Evolutionary conservation across 2,797 vertebrate genomes (phyloP), one percentile per base, ranked within the genome.

Genomic region (Brachyalestes nurse): DNA sequence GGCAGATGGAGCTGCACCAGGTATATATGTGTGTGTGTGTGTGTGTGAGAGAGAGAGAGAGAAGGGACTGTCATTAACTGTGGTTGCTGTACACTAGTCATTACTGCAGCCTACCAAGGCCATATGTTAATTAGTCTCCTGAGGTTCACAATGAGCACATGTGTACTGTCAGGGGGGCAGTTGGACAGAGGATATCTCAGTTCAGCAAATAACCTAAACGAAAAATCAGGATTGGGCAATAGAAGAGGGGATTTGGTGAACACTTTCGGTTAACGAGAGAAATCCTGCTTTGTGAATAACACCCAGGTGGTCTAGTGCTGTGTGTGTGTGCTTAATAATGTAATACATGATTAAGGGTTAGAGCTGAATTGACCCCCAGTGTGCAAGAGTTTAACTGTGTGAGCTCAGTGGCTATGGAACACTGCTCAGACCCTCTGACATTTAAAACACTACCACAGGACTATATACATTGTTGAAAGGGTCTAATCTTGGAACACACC

Each of bases 11-110:
- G 70, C 64, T 87, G 76, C 60, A 21, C 64, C 86, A 91, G 93
- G 93, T 94, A 88, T 89, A 93, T 91, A 67, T 77, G 57, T 61
- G 51, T 58, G 28, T 65, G 28, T 61, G 93, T 94, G 88, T 88
- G 92, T 67, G 71, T 17, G 5, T 53, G 40, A 60, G 34, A 47
- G 42, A 57, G 51, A 69, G n/a, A 47, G 53, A 77, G 57, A 62
- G 49, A 23, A 74, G 77, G 75, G 57, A 70, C 72, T 78, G 51
- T 78, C 72, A 84, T 84, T 84, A 81, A 62, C 62, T 77, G 60
- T 47, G 67, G 21, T 42, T 5, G 45, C 40, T 73, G 28, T 42
- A 47, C 62, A 73, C 69, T 67, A 77, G 51, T 77, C 71, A 66
- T 67, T 82, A 73, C 45, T 53, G 62, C 77, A 80, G 57, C 57